Evolutionary conservation across 2,797 vertebrate species (phyloP).

Genomic region (Acanthornis magna): DNA sequence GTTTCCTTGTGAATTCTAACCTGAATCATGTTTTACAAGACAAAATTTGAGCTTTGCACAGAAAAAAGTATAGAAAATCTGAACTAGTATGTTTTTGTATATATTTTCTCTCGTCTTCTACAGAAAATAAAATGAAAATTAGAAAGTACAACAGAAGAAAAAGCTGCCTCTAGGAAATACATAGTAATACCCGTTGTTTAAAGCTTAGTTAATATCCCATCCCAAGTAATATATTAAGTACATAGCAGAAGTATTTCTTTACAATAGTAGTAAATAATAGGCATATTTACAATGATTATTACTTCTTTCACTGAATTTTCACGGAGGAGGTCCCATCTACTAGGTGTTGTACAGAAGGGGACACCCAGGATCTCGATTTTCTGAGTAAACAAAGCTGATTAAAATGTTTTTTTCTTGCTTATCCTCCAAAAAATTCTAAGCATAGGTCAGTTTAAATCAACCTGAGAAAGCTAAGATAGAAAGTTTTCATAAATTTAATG

Average conservation of each 20-base stretch:
- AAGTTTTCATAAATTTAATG: background rate
- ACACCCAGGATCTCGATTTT: rapidly evolving
- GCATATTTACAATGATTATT: background rate
- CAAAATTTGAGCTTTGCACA: background rate
- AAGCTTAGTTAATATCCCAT: background rate
- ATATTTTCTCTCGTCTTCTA: background rate
- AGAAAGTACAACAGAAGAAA: background rate
- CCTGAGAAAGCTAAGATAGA: background rate
- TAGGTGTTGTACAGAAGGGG: background rate
- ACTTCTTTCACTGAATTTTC: background rate
- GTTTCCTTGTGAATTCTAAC: background rate
- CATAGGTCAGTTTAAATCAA: background rate
- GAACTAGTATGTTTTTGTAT: background rate
- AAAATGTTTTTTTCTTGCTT: background rate
- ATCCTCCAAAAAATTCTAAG: background rate
- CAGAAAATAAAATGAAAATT: background rate
- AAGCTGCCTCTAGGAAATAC: background rate
- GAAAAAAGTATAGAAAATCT: background rate
- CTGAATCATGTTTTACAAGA: background rate
- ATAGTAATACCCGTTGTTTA: background rate
- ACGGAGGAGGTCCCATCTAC: rapidly evolving
- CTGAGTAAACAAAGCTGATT: background rate
- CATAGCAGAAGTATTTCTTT: background rate
- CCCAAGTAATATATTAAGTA: background rate
- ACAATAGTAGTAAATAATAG: background rate